Conservation (phyloP, 1,140 invertebrate species). For the Samia ricini region DNA sequence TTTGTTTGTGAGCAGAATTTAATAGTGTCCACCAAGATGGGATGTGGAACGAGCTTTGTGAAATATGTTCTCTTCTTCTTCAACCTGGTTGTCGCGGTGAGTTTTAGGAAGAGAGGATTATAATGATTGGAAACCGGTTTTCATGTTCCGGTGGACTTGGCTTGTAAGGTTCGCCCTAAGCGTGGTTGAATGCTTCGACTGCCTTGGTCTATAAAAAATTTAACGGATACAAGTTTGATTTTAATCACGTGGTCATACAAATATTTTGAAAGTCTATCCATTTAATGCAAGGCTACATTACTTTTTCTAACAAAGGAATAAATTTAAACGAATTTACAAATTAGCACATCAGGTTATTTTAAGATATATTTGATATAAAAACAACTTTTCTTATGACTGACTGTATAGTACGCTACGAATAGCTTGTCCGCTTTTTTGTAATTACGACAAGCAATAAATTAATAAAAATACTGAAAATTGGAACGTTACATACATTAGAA, state of each 20-base stretch:
- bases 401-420: neutral
- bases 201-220: constrained; percentile 8
- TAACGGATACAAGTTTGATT: constrained; percentile 9
- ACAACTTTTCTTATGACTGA: neutral
- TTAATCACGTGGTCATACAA: neutral
- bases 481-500: no score
- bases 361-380: neutral
- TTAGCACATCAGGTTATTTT: neutral
- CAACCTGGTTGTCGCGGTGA: constrained; percentile 91
- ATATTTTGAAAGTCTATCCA: neutral
- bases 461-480: no score
- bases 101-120: constrained; percentile 66
- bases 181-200: constrained; percentile 4
- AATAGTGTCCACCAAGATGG: constrained; percentile 70
- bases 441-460: no score
- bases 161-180: constrained; percentile 28
- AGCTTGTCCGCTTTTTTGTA: neutral
- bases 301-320: neutral
- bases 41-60: constrained; percentile 86
- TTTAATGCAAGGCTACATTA: neutral
- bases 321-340: neutral
- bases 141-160: constrained; percentile 43
- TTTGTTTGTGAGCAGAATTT: constrained; percentile 50
- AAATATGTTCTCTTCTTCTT: constrained; percentile 91
- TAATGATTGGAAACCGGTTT: constrained; percentile 54